Conservation (phyloP, 2,888 invertebrate species). For the Rapana venosa region DNA sequence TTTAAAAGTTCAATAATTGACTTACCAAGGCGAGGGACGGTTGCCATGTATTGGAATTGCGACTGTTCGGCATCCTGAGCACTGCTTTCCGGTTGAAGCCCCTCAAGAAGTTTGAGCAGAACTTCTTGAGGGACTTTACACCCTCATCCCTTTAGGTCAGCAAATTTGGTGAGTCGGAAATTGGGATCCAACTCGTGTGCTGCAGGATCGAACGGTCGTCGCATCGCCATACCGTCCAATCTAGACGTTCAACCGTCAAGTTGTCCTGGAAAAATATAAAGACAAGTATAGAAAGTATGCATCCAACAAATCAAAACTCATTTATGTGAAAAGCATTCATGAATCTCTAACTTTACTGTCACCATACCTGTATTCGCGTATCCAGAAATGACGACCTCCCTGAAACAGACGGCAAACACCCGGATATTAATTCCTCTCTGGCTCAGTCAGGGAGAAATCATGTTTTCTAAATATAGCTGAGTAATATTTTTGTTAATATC, state of each 20-base stretch:
- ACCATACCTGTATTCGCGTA: neutral
- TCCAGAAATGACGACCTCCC: constrained; percentile 54
- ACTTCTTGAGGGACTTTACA: constrained; percentile 94
- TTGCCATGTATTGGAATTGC: constrained; percentile 81
- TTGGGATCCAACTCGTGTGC: constrained; percentile 93
- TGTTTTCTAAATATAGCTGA: neutral
- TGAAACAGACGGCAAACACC: constrained; percentile 35
- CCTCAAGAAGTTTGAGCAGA: constrained; percentile 85
- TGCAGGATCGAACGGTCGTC: constrained; percentile 84
- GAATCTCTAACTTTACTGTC: neutral
- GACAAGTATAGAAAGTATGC: neutral
- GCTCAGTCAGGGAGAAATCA: neutral
- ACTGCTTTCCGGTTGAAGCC: constrained; percentile 78
- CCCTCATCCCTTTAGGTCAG: constrained; percentile 94
- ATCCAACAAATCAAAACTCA: neutral
- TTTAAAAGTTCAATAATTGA: constrained; percentile 40
- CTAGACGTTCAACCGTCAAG: constrained; percentile 49
- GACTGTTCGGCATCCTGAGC: constrained; percentile 89
- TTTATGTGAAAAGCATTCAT: neutral
- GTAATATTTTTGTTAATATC: neutral
- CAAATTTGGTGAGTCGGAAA: constrained; percentile 93
- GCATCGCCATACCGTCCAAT: constrained; percentile 63
- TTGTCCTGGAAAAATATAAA: constrained; percentile 36
- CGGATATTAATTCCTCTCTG: constrained; percentile 33
- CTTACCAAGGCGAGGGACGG: constrained; percentile 78